phyloP scores from a whole-genome alignment of 2,113 vertebrate species.

The Corydoras sp. region DNA sequence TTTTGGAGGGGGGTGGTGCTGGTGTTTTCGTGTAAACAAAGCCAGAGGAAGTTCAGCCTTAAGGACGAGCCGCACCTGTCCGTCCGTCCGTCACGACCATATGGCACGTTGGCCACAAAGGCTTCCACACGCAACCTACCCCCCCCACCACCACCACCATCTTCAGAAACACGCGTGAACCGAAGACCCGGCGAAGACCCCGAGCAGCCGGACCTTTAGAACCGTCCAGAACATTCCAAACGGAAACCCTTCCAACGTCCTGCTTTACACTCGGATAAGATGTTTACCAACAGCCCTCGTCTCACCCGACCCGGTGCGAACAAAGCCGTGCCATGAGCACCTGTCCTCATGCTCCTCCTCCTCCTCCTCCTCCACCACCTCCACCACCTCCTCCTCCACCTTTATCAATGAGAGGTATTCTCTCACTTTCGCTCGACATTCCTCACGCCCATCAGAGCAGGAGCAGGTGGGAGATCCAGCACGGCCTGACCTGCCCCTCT shows the following conservation, averaged over 20 bases:
- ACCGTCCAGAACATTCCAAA: too few relatives aligned
- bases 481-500: slow-evolving; percentile 11
- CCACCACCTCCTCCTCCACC: slow-evolving; percentile 41
- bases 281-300: slow-evolving; percentile 31
- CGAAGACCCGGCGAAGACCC: too few relatives aligned
- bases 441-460: slow-evolving; percentile 43
- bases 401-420: slow-evolving; percentile 43
- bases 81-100: slow-evolving; percentile 43
- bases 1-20: slow-evolving; percentile 33
- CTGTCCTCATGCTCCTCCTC: slow-evolving; percentile 14
- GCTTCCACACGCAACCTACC: slow-evolving; percentile 18
- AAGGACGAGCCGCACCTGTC: slow-evolving; percentile 62
- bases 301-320: neutral
- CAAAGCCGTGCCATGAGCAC: slow-evolving; percentile 30
- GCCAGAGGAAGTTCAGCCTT: slow-evolving; percentile 44
- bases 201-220: too few relatives aligned
- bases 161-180: too few relatives aligned
- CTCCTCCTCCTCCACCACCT: too few relatives aligned
- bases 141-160: neutral
- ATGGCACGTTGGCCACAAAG: slow-evolving; percentile 44
- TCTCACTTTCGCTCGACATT: slow-evolving; percentile 46
- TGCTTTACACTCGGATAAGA: neutral
- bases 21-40: slow-evolving; percentile 48
- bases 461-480: slow-evolving; percentile 52
- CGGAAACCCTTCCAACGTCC: too few relatives aligned